Conservation (phyloP, 1,140 invertebrate genomes). For the Aphidius ervi region DNA sequence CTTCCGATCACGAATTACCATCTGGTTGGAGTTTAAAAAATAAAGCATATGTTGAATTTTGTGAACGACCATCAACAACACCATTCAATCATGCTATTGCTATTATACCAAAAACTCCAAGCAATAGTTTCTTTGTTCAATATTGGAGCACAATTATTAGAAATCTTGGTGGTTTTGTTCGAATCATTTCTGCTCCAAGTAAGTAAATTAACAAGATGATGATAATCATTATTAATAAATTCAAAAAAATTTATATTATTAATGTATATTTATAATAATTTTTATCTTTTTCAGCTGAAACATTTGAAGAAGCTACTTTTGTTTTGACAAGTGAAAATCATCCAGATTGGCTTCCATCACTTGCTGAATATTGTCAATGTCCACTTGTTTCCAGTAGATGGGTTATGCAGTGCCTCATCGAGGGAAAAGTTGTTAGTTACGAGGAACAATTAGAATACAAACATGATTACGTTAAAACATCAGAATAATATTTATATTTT, state of each 20-base stretch:
- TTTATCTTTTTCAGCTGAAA: constrained; percentile 38
- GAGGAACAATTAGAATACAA: constrained; percentile 34
- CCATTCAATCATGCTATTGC: constrained; percentile 54
- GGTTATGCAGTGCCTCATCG: constrained; percentile 59
- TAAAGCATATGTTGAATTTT: constrained; percentile 50
- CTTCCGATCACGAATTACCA: constrained; percentile 50
- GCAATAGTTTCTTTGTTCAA: constrained; percentile 50
- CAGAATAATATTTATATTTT: too few relatives aligned
- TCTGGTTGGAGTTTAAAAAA: constrained; percentile 55
- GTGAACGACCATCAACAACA: constrained; percentile 46
- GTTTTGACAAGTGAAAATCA: constrained; percentile 56
- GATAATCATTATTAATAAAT: too few relatives aligned
- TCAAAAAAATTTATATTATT: too few relatives aligned
- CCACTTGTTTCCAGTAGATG: constrained; percentile 57
- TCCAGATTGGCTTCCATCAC: constrained; percentile 48
- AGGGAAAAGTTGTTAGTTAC: constrained; percentile 51
- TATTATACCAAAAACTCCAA: constrained; percentile 51
- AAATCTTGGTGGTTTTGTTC: constrained; percentile 56
- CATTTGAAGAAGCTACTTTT: constrained; percentile 49
- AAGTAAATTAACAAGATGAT: constrained; percentile 3
- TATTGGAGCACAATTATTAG: constrained; percentile 59
- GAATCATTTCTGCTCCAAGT: constrained; percentile 42
- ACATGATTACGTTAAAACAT: constrained; percentile 31
- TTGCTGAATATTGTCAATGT: too few relatives aligned
- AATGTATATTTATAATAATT: background rate